phyloP scores from a whole-genome alignment of 1,140 invertebrate genomes.

The Adelges cooleyi region DNA sequence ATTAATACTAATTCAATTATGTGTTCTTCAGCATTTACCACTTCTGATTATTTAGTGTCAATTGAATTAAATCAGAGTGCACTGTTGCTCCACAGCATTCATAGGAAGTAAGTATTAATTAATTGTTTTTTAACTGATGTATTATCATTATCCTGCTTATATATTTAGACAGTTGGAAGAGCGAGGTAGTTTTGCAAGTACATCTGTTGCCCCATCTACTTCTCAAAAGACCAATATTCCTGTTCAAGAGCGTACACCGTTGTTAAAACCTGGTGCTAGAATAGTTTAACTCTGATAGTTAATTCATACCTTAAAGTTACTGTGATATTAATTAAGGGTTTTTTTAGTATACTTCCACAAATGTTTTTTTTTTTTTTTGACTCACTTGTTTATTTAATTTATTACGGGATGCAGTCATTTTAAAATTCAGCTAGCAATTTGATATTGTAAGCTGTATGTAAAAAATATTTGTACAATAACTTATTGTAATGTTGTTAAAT shows the following conservation, averaged over 20 bases:
- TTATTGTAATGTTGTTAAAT: background rate
- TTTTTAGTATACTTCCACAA: background rate
- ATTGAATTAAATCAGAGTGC: conserved; percentile 22
- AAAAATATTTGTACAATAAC: background rate
- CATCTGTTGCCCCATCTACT: background rate
- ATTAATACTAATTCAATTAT: conserved; percentile 7
- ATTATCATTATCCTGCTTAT: background rate
- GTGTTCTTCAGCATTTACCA: conserved; percentile 9
- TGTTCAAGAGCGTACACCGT: conserved; percentile 17
- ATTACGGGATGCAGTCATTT: background rate
- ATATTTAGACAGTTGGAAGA: conserved; percentile 11
- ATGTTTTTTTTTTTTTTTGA: background rate
- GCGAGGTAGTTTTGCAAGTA: background rate
- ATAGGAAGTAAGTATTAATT: background rate
- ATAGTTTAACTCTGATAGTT: background rate
- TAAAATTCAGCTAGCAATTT: background rate
- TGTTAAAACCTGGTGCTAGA: background rate
- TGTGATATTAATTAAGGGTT: conserved; percentile 27
- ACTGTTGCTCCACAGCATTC: conserved; percentile 12
- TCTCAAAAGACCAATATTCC: background rate
- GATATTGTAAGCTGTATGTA: background rate
- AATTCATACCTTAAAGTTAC: background rate
- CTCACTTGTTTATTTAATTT: background rate
- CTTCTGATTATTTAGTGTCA: background rate
- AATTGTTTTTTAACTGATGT: background rate